Conservation (phyloP, 1,140 invertebrate genomes). For the Gryllus bimaculatus region DNA sequence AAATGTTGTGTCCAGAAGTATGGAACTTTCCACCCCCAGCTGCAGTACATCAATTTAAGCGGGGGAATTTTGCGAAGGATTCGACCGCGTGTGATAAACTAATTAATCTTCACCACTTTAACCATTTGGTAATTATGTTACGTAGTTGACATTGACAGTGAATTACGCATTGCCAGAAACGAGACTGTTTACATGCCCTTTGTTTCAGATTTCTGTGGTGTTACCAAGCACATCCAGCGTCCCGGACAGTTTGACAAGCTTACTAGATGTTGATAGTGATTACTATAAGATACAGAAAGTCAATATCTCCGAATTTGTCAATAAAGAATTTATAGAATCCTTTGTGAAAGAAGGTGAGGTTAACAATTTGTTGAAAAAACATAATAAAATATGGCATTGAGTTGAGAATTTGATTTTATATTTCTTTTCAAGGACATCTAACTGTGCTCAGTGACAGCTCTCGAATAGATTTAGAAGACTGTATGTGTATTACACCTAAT, state of each 20-base stretch:
- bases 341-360: constrained; percentile 41
- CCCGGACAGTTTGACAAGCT: constrained; percentile 33
- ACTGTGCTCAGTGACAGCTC: constrained; percentile 37
- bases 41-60: constrained; percentile 30
- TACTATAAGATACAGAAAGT: constrained; percentile 44
- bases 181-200: constrained; percentile 21
- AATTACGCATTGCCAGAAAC: background rate
- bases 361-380: background rate
- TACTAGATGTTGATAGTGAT: constrained; percentile 38
- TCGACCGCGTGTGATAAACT: constrained; percentile 23
- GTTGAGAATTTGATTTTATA: constrained; percentile 13
- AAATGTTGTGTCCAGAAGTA: constrained; percentile 36
- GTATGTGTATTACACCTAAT: constrained; percentile 37
- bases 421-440: constrained; percentile 36
- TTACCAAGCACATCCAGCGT: constrained; percentile 38
- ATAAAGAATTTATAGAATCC: constrained; percentile 41
- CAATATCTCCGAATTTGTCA: constrained; percentile 35
- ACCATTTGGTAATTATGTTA: constrained; percentile 39
- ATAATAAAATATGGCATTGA: background rate
- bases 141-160: constrained; percentile 9
- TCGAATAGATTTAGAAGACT: constrained; percentile 43
- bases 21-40: constrained; percentile 40
- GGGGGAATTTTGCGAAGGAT: constrained; percentile 24
- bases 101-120: constrained; percentile 38
- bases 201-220: constrained; percentile 42